Percentiles rank a stretch among this genome's conserved stretches.
Evolutionary conservation across 2,113 vertebrate species (phyloP).

Genomic region (Penelope pileata): DNA sequence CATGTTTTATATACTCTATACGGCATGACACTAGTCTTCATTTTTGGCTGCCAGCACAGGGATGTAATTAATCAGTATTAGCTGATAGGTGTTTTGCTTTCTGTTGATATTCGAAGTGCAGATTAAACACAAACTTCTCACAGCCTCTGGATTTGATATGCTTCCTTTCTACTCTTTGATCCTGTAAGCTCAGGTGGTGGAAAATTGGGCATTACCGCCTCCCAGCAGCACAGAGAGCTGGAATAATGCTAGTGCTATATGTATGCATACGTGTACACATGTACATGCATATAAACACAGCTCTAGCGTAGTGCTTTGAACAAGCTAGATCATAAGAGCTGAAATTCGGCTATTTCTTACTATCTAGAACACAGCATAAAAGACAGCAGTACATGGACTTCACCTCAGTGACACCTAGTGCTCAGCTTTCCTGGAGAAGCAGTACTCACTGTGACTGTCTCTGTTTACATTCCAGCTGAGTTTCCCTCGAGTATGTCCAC

Average conservation of each 20-base stretch:
- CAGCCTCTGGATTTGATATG: background rate
- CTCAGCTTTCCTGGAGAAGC: background rate
- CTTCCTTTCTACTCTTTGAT: background rate
- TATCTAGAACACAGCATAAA: background rate
- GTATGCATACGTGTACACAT: fast-evolving
- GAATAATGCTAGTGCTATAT: background rate
- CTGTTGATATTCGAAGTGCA: slow-evolving; percentile 3
- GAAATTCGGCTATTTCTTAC: background rate
- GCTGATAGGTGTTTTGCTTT: slow-evolving; percentile 7
- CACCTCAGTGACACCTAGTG: background rate
- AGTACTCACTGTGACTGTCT: background rate
- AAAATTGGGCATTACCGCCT: background rate
- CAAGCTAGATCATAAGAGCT: background rate
- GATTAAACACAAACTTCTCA: background rate
- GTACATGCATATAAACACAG: too few relatives aligned
- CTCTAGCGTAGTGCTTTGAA: background rate
- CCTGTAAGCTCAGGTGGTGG: background rate
- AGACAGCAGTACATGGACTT: background rate
- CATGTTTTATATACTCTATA: background rate
- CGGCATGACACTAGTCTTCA: background rate
- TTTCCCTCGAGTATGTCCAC: background rate
- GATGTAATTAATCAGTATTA: slow-evolving; percentile 41
- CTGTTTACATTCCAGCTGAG: background rate
- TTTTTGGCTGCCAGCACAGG: slow-evolving; percentile 13
- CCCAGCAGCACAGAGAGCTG: background rate